Evolutionary conservation across 2,113 vertebrate species (phyloP).

Genomic region (Myxocyprinus asiaticus): DNA sequence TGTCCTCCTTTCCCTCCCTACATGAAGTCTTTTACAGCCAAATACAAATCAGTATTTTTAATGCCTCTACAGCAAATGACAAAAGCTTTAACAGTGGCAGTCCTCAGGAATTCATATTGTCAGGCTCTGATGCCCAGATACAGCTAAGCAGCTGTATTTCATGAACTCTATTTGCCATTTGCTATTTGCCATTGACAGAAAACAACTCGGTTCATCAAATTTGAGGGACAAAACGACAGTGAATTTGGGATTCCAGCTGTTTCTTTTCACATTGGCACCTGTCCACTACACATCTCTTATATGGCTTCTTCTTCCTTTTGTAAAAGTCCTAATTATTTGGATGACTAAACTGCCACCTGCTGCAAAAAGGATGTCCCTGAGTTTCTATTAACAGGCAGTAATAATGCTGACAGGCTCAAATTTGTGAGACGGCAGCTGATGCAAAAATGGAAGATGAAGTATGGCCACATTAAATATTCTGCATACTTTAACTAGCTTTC

Average conservation of each 20-base stretch:
- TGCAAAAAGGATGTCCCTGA: conserved; percentile 34
- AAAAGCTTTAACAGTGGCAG: no score
- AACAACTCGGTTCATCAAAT: no score
- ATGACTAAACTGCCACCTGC: conserved; percentile 37
- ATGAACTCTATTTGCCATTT: no score
- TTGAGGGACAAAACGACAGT: background rate
- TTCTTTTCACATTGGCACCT: conserved; percentile 19
- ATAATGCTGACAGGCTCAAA: conserved; percentile 30
- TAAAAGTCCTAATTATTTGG: conserved; percentile 15
- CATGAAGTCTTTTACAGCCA: no score
- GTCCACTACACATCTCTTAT: conserved; percentile 11
- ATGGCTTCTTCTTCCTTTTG: conserved; percentile 4
- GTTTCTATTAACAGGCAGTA: conserved; percentile 44
- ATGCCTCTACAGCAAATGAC: no score
- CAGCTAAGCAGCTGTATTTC: no score
- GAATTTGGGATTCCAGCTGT: background rate
- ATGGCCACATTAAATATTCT: conserved; percentile 33
- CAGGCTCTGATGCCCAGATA: no score
- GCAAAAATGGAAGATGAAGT: conserved; percentile 33
- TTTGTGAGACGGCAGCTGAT: conserved; percentile 28
- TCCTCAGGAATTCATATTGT: no score
- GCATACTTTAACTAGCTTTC: conserved; percentile 31
- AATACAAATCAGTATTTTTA: no score
- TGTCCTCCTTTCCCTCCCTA: no score
- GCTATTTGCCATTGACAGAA: no score